Percentiles rank a stretch among this genome's conserved stretches.
Evolutionary conservation across 2,888 invertebrate species (phyloP).

Genomic region (Acanthoscelides obtectus): DNA sequence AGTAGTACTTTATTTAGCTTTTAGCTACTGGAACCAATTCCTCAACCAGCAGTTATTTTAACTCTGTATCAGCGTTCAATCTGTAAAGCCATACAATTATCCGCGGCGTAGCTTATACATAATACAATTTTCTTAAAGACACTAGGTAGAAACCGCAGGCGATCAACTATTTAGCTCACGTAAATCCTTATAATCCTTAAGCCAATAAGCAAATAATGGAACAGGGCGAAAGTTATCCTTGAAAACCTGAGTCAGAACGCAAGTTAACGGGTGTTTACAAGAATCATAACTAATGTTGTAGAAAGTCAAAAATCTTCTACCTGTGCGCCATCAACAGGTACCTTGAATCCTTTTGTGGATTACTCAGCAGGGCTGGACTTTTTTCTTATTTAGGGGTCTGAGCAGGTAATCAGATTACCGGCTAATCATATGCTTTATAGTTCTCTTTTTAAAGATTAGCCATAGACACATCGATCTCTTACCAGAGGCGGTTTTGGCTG

Average conservation of each 20-base stretch:
- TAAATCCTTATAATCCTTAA: background rate
- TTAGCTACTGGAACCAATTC: no score
- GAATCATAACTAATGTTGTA: background rate
- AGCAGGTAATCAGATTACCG: constrained; percentile 24
- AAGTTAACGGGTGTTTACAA: background rate
- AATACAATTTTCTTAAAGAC: background rate
- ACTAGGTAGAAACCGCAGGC: background rate
- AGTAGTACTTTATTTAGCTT: no score
- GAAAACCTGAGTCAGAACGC: background rate
- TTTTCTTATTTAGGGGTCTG: constrained; percentile 12
- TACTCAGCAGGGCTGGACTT: constrained; percentile 16
- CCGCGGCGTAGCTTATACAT: background rate
- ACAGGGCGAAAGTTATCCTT: background rate
- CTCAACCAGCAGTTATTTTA: background rate
- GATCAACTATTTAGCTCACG: background rate
- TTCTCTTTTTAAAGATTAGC: constrained; percentile 17
- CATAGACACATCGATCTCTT: background rate
- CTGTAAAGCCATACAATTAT: background rate
- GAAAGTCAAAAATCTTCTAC: background rate
- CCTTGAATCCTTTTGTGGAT: constrained; percentile 23
- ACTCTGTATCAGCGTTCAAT: background rate
- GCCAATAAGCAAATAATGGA: background rate
- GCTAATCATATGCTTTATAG: constrained; percentile 20
- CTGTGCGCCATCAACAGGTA: constrained; percentile 20
- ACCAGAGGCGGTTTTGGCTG: background rate